Conservation (phyloP, 2,797 vertebrate species). For the Gobio occitaniae region DNA sequence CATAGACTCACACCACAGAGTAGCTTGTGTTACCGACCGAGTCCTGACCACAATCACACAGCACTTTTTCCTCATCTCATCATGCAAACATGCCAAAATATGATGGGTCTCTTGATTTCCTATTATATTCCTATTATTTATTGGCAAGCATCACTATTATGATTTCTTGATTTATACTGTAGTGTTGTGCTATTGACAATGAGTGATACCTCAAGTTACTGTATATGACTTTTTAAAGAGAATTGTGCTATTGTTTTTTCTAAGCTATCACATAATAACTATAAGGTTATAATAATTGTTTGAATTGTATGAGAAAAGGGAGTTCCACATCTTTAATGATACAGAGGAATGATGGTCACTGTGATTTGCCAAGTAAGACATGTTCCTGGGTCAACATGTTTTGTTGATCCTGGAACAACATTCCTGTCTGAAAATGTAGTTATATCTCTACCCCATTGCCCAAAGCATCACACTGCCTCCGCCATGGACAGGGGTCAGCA, state of each 20-base stretch:
- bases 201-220: background rate
- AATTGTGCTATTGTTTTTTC: background rate
- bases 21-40: background rate
- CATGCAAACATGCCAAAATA: background rate
- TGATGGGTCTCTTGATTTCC: background rate
- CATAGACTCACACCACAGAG: slow-evolving; percentile 4
- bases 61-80: background rate
- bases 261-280: background rate
- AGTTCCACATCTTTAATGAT: background rate
- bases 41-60: background rate
- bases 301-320: background rate
- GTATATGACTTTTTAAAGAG: background rate
- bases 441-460: no score
- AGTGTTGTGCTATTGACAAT: background rate
- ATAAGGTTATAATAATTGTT: background rate
- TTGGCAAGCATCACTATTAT: background rate
- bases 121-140: background rate
- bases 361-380: no score
- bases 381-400: no score
- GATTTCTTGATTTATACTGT: background rate
- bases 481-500: no score
- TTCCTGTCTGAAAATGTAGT: no score
- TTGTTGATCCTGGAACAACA: no score
- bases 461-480: no score
- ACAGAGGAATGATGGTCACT: no score